Conservation (phyloP, 2,113 vertebrate genomes). For the Channa maculata region DNA sequence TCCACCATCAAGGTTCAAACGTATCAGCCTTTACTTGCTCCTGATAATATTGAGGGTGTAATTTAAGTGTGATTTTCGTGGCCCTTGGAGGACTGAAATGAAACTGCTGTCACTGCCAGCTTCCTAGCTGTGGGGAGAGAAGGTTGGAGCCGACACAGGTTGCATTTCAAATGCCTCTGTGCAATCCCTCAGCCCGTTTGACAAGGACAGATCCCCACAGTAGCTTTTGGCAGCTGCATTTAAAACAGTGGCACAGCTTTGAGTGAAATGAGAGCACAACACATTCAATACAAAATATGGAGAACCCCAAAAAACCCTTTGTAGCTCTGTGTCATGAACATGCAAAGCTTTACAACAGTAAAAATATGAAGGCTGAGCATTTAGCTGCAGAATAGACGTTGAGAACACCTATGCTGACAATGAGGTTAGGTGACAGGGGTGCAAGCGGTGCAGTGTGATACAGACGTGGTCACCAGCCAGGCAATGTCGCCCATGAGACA, state of each 20-base stretch:
- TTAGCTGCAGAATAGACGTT: slow-evolving; percentile 41
- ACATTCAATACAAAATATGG: not conserved
- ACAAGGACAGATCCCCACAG: slow-evolving; percentile 36
- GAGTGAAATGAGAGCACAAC: slow-evolving; percentile 1
- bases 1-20: slow-evolving; percentile 24
- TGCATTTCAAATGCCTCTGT: slow-evolving; percentile 55
- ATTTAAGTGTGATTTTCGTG: slow-evolving; percentile 50
- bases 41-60: slow-evolving; percentile 31
- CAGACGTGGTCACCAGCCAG: slow-evolving; percentile 42
- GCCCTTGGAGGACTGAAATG: slow-evolving; percentile 30
- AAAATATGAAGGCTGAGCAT: slow-evolving; percentile 10
- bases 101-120: slow-evolving; percentile 34
- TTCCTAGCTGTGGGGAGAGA: slow-evolving; percentile 16
- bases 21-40: slow-evolving; percentile 14
- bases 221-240: slow-evolving; percentile 16
- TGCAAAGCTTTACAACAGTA: slow-evolving; percentile 8
- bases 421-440: slow-evolving; percentile 66
- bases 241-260: slow-evolving; percentile 14
- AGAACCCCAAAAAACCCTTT: slow-evolving; percentile 12
- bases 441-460: slow-evolving; percentile 37
- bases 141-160: slow-evolving; percentile 20
- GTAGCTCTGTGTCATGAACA: not conserved
- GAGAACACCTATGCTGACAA: slow-evolving; percentile 45
- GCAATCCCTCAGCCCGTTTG: slow-evolving; percentile 39
- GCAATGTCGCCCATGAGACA: slow-evolving; percentile 39